Evolutionary conservation across 2,113 vertebrate genomes (phyloP), one percentile per base, ranked within the genome.

Genomic region (Lontra canadensis): DNA sequence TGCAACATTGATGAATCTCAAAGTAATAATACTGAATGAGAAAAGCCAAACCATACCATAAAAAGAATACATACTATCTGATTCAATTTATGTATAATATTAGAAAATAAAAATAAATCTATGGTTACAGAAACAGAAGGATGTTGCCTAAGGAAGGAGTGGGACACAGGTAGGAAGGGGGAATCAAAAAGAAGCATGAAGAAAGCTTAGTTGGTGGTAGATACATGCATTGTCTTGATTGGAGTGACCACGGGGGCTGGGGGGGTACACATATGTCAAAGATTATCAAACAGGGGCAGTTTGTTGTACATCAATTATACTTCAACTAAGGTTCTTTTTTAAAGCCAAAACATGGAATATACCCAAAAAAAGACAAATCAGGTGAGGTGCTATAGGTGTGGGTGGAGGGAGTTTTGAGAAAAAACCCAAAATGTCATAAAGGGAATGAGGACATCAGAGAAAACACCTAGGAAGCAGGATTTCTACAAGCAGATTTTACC

Each of bases 391-490:
- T 61, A 17, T 4, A 25, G 8, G 25, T 6, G 0, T 34, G 11
- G 13, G 13, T 6, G 76, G 34, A 3, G 34, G 29, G 39, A 82
- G 9, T 39, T n/a, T 20, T 18, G 4, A 92, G 23, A 26, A 89
- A 97, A 88, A 97, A 88, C 36, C 84, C 69, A 81, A 94, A 90
- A 87, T 85, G 31, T 29, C n/a, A 39, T 61, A 44, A 78, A 69
- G 69, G 12, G 6, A 71, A 2, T n/a, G 18, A 49, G 47, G 9
- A 90, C 57, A 52, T 29, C 55, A 87, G 31, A 83, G 57, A 73
- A n/a, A 65, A 79, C 42, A 34, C 29, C 73, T 44, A 29, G 1
- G 34, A 88, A 67, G 12, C 90, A 90, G 31, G 6, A 61, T 71
- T 36, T 18, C 25, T 23, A 20, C 8, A 73, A 69, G 65, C 42